Evolutionary conservation across 2,888 invertebrate species (phyloP).

Genomic region (Cheilosia urbana): DNA sequence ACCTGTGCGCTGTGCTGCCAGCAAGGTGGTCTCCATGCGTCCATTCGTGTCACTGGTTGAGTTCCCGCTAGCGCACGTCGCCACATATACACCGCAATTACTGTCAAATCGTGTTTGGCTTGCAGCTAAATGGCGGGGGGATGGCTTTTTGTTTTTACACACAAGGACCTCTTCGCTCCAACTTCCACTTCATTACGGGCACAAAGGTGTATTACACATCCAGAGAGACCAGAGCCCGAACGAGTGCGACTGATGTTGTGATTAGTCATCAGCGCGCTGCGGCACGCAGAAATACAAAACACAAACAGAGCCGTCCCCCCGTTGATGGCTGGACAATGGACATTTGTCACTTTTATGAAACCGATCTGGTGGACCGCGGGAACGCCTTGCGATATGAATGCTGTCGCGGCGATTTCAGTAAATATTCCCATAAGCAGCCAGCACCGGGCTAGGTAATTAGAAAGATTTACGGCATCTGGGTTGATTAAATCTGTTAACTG

Average conservation of each 20-base stretch:
- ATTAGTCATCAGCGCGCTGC: conserved; percentile 63
- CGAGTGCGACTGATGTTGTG: conserved; percentile 69
- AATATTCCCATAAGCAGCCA: conserved; percentile 48
- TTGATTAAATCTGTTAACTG: conserved; percentile 75
- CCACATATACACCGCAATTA: conserved; percentile 51
- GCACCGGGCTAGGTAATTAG: conserved; percentile 63
- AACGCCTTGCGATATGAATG: conserved; percentile 68
- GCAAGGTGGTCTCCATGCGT: conserved; percentile 67
- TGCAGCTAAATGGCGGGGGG: conserved; percentile 32
- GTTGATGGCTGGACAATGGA: conserved; percentile 67
- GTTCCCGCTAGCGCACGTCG: conserved; percentile 5
- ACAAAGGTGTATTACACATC: conserved; percentile 50
- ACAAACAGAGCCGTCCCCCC: conserved; percentile 44
- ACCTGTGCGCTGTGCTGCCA: conserved; percentile 36
- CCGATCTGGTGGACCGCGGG: conserved; percentile 59
- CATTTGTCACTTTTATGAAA: conserved; percentile 76
- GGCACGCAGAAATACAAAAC: conserved; percentile 20
- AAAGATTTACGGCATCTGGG: conserved; percentile 74
- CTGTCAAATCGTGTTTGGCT: conserved; percentile 64
- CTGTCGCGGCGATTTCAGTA: conserved; percentile 64
- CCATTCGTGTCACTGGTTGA: conserved; percentile 54
- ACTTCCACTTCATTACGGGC: conserved; percentile 66
- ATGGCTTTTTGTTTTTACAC: conserved; percentile 46
- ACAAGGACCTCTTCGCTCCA: conserved; percentile 60
- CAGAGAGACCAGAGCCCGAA: not conserved